Evolutionary conservation across 2,113 vertebrate genomes (phyloP).

Genomic region (Jacana jacana): DNA sequence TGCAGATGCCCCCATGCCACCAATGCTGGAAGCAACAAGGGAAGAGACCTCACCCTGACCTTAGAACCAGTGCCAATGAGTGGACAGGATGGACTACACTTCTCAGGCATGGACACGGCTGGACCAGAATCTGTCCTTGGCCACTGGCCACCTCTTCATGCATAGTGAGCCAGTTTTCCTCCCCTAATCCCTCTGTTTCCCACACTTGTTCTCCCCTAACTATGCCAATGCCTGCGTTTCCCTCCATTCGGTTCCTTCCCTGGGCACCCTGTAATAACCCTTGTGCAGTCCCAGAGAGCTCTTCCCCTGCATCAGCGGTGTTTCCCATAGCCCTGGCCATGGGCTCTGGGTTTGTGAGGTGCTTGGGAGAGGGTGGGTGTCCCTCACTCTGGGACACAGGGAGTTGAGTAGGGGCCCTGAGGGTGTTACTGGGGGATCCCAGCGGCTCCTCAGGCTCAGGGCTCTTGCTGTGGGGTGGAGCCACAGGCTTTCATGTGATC

Average conservation of each 20-base stretch:
- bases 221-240: accelerated
- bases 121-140: not conserved
- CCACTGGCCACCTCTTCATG: not conserved
- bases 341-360: not conserved
- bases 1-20: not conserved
- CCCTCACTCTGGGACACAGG: not conserved
- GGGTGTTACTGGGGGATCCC: not conserved
- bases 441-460: too few species aligned
- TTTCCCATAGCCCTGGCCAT: too few species aligned
- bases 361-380: not conserved
- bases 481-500: accelerated
- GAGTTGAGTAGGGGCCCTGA: not conserved
- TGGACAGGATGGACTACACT: accelerated
- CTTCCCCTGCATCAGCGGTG: not conserved
- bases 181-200: not conserved
- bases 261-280: not conserved
- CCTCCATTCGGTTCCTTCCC: not conserved
- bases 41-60: too few species aligned
- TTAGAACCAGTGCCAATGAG: not conserved
- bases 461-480: not conserved
- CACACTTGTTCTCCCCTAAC: not conserved
- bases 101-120: accelerated
- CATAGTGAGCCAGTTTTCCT: not conserved
- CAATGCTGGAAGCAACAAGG: accelerated
- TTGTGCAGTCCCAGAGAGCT: not conserved